These are phyloP conservation scores for Pelecanus crispus DNA, from an alignment of 2,113 vertebrate species.

Conservation along the genomic window DNA sequence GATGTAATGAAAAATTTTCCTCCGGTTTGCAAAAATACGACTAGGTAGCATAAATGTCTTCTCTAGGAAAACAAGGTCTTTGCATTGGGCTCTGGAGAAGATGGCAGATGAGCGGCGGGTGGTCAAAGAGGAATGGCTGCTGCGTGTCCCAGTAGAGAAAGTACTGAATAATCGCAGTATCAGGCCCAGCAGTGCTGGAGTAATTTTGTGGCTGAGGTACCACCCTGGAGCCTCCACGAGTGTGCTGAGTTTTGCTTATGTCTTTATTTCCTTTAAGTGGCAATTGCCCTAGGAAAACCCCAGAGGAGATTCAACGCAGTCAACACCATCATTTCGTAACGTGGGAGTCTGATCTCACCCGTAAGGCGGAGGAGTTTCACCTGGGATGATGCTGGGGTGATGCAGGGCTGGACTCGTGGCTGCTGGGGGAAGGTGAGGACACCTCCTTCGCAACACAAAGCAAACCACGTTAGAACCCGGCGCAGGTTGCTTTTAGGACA, in stretches of 20 bases:
- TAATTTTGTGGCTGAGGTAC: neutral
- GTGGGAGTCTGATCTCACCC: conserved; percentile 17
- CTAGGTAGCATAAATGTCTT: neutral
- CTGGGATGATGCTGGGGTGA: neutral
- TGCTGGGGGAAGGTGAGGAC: neutral
- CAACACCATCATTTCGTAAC: neutral
- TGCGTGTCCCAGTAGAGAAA: neutral
- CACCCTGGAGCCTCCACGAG: neutral
- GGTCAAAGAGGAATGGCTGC: neutral
- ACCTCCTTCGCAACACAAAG: neutral
- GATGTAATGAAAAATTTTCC: neutral
- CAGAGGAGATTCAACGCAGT: neutral
- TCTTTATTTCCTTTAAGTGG: neutral
- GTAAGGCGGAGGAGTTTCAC: conserved; percentile 21
- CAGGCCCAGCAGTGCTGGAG: neutral
- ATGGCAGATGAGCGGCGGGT: neutral
- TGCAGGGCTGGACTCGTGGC: neutral
- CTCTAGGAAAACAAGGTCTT: neutral
- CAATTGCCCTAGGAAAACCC: neutral
- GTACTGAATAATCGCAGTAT: neutral
- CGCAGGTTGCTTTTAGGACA: neutral
- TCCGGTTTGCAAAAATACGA: neutral
- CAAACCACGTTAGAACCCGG: neutral
- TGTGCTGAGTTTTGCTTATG: neutral
- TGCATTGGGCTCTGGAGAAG: neutral